These are phyloP conservation scores for Esox masquinongy DNA, from an alignment of 2,797 vertebrate genomes.

Conservation along the genomic window DNA sequence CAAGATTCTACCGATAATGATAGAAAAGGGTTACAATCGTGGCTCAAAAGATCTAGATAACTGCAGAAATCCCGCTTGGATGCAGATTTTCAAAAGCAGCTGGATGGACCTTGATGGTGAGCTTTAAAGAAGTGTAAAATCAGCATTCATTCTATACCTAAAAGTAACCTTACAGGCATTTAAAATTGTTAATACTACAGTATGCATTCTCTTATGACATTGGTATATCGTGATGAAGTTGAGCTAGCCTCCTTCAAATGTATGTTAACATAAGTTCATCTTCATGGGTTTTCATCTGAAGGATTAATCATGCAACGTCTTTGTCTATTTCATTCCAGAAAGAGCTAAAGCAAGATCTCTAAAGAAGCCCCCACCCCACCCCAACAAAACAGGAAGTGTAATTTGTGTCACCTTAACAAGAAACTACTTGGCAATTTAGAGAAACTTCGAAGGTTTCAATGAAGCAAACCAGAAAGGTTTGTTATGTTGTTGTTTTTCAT, in stretches of 20 bases:
- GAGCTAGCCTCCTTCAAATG: conserved; percentile 12
- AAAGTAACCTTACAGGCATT: conserved; percentile 22
- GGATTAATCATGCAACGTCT: conserved; percentile 44
- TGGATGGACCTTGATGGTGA: conserved; percentile 3
- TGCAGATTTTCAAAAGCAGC: background rate
- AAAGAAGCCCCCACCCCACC: conserved; percentile 21
- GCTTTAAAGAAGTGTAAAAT: background rate
- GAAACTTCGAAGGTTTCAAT: conserved; percentile 28
- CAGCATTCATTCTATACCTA: conserved; percentile 20
- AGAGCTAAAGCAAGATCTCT: conserved; percentile 47
- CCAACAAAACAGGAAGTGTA: conserved; percentile 32
- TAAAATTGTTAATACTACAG: conserved; percentile 5
- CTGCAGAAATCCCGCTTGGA: conserved; percentile 11
- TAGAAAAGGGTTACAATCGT: conserved; percentile 12
- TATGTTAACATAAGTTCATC: conserved; percentile 12
- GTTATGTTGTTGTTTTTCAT: conserved; percentile 5
- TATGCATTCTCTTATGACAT: conserved; percentile 21
- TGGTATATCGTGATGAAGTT: conserved; percentile 8
- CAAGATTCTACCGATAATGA: conserved; percentile 24
- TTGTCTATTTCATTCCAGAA: conserved; percentile 2
- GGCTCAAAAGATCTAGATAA: conserved; percentile 18
- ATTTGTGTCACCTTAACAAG: conserved; percentile 44
- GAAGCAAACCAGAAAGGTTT: conserved; percentile 22
- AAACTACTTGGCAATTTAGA: conserved; percentile 38
- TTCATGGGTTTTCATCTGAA: conserved; percentile 31